Base-by-base conservation (phyloP, 2,797 vertebrate species). In the Neosilurus mollespiculum region DNA sequence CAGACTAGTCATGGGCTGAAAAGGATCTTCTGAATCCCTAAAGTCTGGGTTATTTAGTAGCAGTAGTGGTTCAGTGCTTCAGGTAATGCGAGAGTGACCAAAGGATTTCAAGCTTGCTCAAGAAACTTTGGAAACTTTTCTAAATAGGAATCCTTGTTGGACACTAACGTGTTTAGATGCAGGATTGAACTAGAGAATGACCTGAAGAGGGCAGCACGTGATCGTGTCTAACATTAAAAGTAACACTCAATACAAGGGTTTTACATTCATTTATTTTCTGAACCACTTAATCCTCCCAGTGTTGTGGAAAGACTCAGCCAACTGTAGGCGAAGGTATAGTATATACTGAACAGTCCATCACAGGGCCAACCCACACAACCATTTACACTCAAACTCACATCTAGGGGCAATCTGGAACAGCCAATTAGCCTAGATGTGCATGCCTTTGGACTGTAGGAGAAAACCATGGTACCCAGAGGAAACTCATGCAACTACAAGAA, bases 1-100 rank as follows among this genome's bases (percentile, higher is more conserved):
- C 73, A 56, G 84, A 81, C 80, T 78, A 77, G 84, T 81, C 43
- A 16, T 34, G 30, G 24, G 2, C 37, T 77, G 59, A 61, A 54
- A 65, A 54, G 22, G 58, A 72, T 85, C 66, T 34, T 78, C 65
- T 59, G 66, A 81, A 81, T 78, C 64, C 73, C 20, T 30, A 54
- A 69, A 77, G 73, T 62, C 73, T 43, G 73, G n/a, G 30, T 82
- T 49, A 81, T 77, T 82, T 82, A 72, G 56, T n/a, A 26, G 37
- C 67, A 61, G 10, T 43, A 0, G 5, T 71, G 67, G n/a, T 9
- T 81, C 66, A 71, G 80, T 22, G 49, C 30, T 71, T 51, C 49
- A 9, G 10, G 4, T 34, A 30, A 30, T 58, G 20, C 26, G 9
- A 8, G 37, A 16, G 12, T 59, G 4, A 81, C 30, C 34, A 61